Conservation (phyloP, 2,113 vertebrate species). For the Phylloscopus trochiloides region DNA sequence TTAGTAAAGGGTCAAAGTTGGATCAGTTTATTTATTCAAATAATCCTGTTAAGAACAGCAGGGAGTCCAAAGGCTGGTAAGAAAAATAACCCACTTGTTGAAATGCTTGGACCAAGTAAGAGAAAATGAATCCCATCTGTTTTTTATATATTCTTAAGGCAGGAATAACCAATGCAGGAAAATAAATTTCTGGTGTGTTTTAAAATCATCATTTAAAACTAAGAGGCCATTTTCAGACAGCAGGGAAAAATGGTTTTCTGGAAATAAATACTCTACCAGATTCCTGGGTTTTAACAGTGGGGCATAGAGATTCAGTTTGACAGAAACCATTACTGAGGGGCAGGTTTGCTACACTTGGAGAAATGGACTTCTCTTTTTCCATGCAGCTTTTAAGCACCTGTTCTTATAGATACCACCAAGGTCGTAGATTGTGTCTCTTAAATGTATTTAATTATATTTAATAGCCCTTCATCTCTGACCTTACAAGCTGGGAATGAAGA, state of each 20-base stretch:
- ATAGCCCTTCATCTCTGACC: not conserved
- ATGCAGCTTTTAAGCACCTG: not conserved
- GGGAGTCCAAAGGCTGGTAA: not conserved
- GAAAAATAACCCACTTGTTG: conserved; percentile 18
- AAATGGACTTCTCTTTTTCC: not conserved
- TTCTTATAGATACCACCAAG: not conserved
- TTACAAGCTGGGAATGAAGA: not conserved
- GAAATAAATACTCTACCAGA: not conserved
- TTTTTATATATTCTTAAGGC: not conserved
- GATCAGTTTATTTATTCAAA: conserved; percentile 33
- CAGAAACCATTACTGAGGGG: not conserved
- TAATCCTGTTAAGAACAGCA: not conserved
- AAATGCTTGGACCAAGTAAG: conserved; percentile 6
- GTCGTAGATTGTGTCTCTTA: not conserved
- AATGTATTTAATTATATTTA: conserved; percentile 4
- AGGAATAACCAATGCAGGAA: not conserved
- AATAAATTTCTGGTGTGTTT: conserved; percentile 13
- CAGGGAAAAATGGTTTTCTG: not conserved
- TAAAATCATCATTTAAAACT: not conserved
- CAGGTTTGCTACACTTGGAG: not conserved
- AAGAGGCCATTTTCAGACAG: not conserved
- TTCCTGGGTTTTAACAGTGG: not conserved
- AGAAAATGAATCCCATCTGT: not conserved
- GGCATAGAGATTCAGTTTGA: not conserved
- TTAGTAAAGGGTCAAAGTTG: not conserved